phyloP scores from a whole-genome alignment of 2,888 invertebrate genomes.

The Ligdia adustata region DNA sequence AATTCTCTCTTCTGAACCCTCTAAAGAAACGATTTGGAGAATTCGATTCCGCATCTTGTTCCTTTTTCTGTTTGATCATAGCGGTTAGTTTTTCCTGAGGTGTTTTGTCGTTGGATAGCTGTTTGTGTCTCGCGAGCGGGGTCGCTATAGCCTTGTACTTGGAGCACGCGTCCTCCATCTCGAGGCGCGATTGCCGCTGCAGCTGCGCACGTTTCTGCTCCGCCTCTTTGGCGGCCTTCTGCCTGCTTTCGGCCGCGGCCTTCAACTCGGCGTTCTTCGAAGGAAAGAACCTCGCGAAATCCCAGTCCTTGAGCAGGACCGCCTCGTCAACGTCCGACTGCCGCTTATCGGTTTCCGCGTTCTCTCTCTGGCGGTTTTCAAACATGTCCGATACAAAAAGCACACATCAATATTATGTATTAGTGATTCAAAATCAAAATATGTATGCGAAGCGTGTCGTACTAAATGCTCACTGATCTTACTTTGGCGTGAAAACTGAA shows the following conservation, averaged over 20 bases:
- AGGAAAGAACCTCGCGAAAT: conserved; percentile 93
- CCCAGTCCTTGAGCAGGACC: conserved; percentile 93
- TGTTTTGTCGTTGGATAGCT: conserved; percentile 63
- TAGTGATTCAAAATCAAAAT: conserved; percentile 40
- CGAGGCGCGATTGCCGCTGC: conserved; percentile 74
- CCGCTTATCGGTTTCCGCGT: conserved; percentile 65
- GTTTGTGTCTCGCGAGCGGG: conserved; percentile 71
- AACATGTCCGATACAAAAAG: conserved; percentile 76
- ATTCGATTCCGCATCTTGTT: conserved; percentile 89
- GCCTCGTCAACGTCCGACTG: conserved; percentile 89
- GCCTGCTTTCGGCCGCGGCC: no score
- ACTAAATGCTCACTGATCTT: conserved; percentile 78
- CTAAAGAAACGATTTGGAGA: conserved; percentile 89
- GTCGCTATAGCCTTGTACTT: conserved; percentile 74
- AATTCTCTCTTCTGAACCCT: conserved; percentile 92
- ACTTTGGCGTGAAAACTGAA: conserved; percentile 73
- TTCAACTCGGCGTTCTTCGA: conserved; percentile 64
- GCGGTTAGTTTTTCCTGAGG: conserved; percentile 75
- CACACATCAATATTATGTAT: conserved; percentile 66
- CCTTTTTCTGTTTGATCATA: conserved; percentile 86
- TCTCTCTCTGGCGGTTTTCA: conserved; percentile 73
- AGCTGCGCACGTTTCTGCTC: conserved; percentile 68
- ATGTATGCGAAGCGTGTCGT: conserved; percentile 41
- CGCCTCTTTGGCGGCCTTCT: conserved; percentile 66
- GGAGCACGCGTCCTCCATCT: conserved; percentile 76